A percentile compares a stretch with the other conserved stretches of the same genome.
phyloP scores from a whole-genome alignment of 2,888 invertebrate genomes.

The Stenodera caucasica region DNA sequence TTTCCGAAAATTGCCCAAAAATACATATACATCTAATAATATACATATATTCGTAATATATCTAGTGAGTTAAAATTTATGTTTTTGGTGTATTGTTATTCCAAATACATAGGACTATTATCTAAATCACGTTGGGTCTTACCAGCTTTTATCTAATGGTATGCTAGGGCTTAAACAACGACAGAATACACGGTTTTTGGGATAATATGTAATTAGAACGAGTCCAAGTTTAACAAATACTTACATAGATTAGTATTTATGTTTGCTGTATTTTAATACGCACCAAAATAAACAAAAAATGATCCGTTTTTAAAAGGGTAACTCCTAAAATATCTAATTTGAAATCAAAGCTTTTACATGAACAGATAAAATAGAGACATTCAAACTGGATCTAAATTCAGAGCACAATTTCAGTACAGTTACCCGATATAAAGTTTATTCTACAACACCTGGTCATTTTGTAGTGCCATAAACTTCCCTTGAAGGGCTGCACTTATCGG shows the following conservation, averaged over 20 bases:
- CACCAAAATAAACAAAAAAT: neutral
- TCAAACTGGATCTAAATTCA: too few species aligned
- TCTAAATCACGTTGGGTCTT: slow-evolving; percentile 15
- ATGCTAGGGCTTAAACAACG: slow-evolving; percentile 5
- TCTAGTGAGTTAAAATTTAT: neutral
- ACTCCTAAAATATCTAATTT: too few species aligned
- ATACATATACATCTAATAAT: neutral
- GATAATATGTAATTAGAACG: slow-evolving; percentile 7
- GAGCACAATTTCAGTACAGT: too few species aligned
- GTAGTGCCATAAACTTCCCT: too few species aligned
- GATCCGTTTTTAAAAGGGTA: neutral
- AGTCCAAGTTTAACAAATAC: neutral
- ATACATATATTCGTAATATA: neutral
- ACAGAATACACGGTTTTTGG: slow-evolving; percentile 8
- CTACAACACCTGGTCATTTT: too few species aligned
- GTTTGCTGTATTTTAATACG: neutral
- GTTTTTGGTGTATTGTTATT: slow-evolving; percentile 9
- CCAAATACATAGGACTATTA: slow-evolving; percentile 6
- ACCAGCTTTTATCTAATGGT: slow-evolving; percentile 13
- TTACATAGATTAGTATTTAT: neutral
- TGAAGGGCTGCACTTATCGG: too few species aligned
- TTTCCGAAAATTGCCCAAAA: neutral
- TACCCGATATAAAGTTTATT: too few species aligned
- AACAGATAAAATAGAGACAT: too few species aligned
- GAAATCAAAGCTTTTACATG: too few species aligned